phyloP scores from a whole-genome alignment of 2,797 vertebrate genomes.

The Pantherophis alleghaniensis region DNA sequence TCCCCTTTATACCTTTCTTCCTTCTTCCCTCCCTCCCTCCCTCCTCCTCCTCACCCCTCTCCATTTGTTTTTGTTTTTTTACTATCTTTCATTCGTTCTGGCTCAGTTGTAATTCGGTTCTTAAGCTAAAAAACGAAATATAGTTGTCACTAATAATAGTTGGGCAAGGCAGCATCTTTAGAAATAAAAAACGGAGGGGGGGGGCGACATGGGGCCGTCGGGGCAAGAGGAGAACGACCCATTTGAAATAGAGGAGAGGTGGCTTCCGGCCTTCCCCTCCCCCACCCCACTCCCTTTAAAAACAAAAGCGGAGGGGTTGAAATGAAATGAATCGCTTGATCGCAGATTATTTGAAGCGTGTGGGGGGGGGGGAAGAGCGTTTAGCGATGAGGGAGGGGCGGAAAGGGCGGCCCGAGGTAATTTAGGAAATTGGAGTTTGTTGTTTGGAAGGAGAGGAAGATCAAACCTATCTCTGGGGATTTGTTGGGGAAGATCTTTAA shows the following conservation, averaged over 20 bases:
- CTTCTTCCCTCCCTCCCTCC: too few relatives aligned
- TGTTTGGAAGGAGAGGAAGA: background rate
- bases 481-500: background rate
- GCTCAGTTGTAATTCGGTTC: slow-evolving; percentile 77
- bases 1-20: too few relatives aligned
- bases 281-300: background rate
- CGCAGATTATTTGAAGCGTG: slow-evolving; percentile 38
- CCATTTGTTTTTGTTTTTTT: slow-evolving; percentile 13
- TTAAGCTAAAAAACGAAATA: slow-evolving; percentile 73
- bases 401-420: slow-evolving; percentile 22
- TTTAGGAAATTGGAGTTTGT: slow-evolving; percentile 45
- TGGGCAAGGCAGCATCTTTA: background rate
- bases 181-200: slow-evolving; percentile 35
- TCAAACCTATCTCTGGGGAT: background rate
- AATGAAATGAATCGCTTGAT: slow-evolving; percentile 13
- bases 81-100: slow-evolving; percentile 1
- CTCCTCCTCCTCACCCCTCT: slow-evolving; percentile 31
- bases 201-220: too few relatives aligned
- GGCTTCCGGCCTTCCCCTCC: background rate
- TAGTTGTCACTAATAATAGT: slow-evolving; percentile 79
- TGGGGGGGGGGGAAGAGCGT: slow-evolving; percentile 24
- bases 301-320: background rate
- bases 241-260: slow-evolving; percentile 26
- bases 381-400: slow-evolving; percentile 25
- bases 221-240: background rate